These are phyloP conservation scores for Platysternon megacephalum DNA, from an alignment of 2,113 vertebrate genomes.

Conservation along the genomic window DNA sequence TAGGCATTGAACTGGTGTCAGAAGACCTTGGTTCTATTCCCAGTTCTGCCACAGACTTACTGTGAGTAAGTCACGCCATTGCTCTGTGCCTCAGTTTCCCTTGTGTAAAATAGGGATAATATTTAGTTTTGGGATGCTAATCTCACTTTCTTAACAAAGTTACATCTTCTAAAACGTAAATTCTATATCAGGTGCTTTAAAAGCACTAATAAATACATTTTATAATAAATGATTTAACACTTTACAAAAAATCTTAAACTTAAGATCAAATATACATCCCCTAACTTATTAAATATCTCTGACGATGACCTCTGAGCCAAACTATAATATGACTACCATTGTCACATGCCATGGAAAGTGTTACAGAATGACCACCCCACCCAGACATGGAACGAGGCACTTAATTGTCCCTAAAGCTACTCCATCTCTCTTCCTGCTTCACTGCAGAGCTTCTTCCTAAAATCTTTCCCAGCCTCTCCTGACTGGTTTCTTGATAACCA, in stretches of 20 bases:
- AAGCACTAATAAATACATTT: accelerated
- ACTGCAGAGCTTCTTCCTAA: not conserved
- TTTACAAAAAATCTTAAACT: not conserved
- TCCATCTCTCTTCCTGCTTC: not conserved
- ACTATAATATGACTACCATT: too few species aligned
- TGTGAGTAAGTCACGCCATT: not conserved
- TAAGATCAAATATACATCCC: not conserved
- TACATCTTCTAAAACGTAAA: not conserved
- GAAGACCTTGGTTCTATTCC: not conserved
- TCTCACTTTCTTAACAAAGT: not conserved
- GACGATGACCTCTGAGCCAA: accelerated
- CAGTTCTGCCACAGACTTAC: not conserved
- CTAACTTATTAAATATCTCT: not conserved
- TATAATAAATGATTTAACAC: not conserved
- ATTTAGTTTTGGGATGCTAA: not conserved
- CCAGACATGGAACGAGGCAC: not conserved
- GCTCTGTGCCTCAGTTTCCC: not conserved
- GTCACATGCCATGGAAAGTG: accelerated
- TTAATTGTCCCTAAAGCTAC: not conserved
- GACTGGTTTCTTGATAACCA: not conserved
- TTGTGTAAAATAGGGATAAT: not conserved
- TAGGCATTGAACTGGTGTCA: not conserved
- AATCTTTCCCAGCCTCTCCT: not conserved
- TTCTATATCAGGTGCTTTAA: not conserved
- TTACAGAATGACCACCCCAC: not conserved